Base-by-base conservation (phyloP, 1,140 invertebrate genomes). In the Drosophila malerkotliana region DNA sequence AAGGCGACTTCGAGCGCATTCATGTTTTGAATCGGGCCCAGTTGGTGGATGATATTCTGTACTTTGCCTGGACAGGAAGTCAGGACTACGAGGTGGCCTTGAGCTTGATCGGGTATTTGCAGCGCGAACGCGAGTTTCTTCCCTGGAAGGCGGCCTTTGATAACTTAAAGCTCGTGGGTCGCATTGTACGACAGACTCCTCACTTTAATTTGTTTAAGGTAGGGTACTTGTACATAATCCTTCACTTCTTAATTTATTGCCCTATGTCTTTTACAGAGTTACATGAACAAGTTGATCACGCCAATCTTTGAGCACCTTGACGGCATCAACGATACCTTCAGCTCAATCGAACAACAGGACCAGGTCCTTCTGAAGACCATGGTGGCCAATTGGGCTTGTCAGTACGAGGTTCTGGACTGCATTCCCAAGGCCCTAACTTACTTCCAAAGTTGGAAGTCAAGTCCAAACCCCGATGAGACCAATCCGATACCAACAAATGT, bases 21-120 rank as follows among this genome's bases (percentile, higher is more conserved):
- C 93, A 95, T 15, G 87, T 92, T 1, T 92, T 96, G 14, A 97
- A 96, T 75, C 92, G 96, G 52, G 96, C 96, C 1, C 96, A 97
- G 87, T 91, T 98, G 1, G 92, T 98, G 12, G 94, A 96, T 30
- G 97, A 98, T 91, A 93, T 95, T 3, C 93, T 97, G 67, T 94
- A 94, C 64, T 93, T 98, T 7, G 95, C 96, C 1, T 94, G 95
- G 92, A 94, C 93, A 44, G 94, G 94, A 6, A 85, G 94, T 1
- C 66, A 97, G 1, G 90, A 94, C 45, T 97, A 97, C 77, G 89
- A 92, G 2, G 91, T 94, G 0, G 93, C 95, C 1, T 92, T 98
- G 9, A 92, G 92, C 4, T 28, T 95, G 2, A 69, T 94, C 0
- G 91, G 92, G 12, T 96, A 97, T 85, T 91, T 97, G 3, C 80